phyloP scores from a whole-genome alignment of 2,888 invertebrate species.

The Cerastoderma edule region DNA sequence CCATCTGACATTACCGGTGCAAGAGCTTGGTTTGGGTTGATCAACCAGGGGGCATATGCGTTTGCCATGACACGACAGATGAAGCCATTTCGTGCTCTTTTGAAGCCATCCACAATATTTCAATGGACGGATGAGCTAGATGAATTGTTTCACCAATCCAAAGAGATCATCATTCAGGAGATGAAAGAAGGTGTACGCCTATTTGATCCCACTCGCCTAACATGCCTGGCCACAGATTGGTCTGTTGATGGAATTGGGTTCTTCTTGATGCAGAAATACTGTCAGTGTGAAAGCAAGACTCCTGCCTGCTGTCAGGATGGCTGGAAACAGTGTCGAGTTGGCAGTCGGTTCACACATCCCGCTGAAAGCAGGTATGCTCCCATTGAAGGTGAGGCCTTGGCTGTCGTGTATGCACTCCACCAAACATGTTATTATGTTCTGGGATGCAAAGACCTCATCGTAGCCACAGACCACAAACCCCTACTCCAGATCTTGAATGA shows the following conservation, averaged over 20 bases:
- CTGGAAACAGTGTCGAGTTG: conserved; percentile 57
- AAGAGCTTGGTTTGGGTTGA: conserved; percentile 63
- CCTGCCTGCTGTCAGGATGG: conserved; percentile 58
- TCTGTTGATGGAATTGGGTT: conserved; percentile 61
- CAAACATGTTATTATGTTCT: conserved; percentile 43
- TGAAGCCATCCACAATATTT: conserved; percentile 43
- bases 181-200: conserved; percentile 55
- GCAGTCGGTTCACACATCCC: conserved; percentile 58
- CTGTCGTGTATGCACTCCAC: conserved; percentile 44
- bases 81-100: conserved; percentile 50
- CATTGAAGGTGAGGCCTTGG: conserved; percentile 53
- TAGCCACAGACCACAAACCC: conserved; percentile 54
- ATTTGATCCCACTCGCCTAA: conserved; percentile 49
- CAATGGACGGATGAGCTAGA: conserved; percentile 46
- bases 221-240: conserved; percentile 59
- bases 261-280: conserved; percentile 55
- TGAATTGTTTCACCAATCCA: conserved; percentile 40
- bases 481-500: conserved; percentile 50
- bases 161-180: conserved; percentile 48
- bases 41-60: conserved; percentile 64
- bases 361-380: conserved; percentile 53
- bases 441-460: conserved; percentile 47
- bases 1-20: conserved; percentile 59
- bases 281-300: conserved; percentile 37
- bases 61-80: conserved; percentile 53